Conservation (phyloP, 2,113 vertebrate genomes). For the Cololabis saira region DNA sequence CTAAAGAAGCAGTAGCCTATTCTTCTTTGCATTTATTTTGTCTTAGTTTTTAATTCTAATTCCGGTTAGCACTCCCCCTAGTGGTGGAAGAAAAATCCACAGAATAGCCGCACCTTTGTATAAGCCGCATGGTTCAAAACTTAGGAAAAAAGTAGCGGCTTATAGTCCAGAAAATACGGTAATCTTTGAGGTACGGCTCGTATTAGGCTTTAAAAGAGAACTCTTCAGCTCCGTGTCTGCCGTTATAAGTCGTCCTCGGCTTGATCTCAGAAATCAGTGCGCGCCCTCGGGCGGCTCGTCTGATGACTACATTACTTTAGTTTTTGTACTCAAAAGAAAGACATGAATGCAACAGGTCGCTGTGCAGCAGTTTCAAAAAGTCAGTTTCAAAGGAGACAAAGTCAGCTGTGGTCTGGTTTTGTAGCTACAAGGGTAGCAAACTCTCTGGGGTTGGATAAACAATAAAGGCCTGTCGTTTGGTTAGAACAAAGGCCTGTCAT, state of each 20-base stretch:
- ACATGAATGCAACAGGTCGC: conserved; percentile 2
- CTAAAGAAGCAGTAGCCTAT: no score
- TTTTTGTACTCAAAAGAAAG: conserved; percentile 5
- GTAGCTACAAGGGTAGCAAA: conserved; percentile 19
- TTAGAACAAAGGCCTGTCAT: conserved; percentile 71
- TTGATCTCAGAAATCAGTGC: background rate
- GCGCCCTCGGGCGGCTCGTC: background rate
- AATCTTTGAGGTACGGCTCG: no score
- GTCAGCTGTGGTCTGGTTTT: conserved; percentile 35
- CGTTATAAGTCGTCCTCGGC: background rate
- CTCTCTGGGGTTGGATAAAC: conserved; percentile 65
- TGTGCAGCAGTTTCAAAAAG: conserved; percentile 2
- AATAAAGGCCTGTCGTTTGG: conserved; percentile 63
- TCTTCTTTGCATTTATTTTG: no score
- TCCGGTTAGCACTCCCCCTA: no score
- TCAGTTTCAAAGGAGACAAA: conserved; percentile 41
- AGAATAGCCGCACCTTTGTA: no score
- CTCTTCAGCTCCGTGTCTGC: background rate
- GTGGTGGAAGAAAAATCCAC: no score
- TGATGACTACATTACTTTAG: background rate
- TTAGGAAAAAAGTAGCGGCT: no score
- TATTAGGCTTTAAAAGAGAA: no score
- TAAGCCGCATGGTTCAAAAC: no score
- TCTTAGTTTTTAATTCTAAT: no score
- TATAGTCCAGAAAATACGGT: no score